Conservation (phyloP, 2,888 invertebrate genomes). For the Cryptocheilus praepositus region DNA sequence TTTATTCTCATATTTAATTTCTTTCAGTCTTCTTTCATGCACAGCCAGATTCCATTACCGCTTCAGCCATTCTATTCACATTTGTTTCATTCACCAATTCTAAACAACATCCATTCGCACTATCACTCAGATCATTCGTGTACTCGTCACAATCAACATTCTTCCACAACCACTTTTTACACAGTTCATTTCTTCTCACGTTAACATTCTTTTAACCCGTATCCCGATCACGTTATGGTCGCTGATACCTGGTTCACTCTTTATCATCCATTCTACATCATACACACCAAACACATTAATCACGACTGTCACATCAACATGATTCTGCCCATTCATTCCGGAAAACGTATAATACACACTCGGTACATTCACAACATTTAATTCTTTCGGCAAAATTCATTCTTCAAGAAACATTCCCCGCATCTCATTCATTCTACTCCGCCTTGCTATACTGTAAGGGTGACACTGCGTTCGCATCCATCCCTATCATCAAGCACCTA, state of each 20-base stretch:
- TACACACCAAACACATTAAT: not conserved
- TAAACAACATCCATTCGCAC: not conserved
- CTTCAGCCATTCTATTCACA: not conserved
- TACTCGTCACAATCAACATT: conserved; percentile 14
- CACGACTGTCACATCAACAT: conserved; percentile 39
- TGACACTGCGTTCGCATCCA: conserved; percentile 46
- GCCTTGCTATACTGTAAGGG: conserved; percentile 38
- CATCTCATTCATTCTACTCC: not conserved
- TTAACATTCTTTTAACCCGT: not conserved
- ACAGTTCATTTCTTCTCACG: not conserved
- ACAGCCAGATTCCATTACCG: too few species aligned
- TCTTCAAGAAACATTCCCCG: not conserved
- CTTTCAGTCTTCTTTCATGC: too few species aligned
- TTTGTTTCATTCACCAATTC: conserved; percentile 1
- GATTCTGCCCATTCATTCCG: conserved; percentile 30
- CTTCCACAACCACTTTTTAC: not conserved
- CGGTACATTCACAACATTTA: conserved; percentile 13
- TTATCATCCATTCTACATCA: conserved; percentile 15
- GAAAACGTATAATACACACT: conserved; percentile 26
- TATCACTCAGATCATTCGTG: not conserved
- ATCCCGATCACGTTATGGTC: conserved; percentile 24
- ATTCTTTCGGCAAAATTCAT: too few species aligned
- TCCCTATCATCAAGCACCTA: conserved; percentile 26
- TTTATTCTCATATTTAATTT: too few species aligned
- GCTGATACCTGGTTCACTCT: not conserved